Percentiles rank a stretch among this genome's conserved stretches.
These are phyloP conservation scores for Ptychadena robeensis DNA, from an alignment of 2,797 vertebrate species.

Conservation along the genomic window DNA sequence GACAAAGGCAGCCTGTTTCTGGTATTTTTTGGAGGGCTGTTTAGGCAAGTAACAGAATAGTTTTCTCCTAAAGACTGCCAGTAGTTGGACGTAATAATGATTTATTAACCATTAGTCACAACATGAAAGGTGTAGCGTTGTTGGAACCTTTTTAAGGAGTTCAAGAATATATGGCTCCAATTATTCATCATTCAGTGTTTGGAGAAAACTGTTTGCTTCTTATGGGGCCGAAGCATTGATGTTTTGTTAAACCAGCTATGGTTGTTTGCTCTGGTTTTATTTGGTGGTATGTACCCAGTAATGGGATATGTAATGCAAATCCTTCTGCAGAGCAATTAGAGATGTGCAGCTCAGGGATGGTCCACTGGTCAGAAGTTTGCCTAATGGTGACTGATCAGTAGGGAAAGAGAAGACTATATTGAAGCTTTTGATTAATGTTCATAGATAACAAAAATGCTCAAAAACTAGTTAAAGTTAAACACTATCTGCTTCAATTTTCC, in stretches of 20 bases:
- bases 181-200: background rate
- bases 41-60: slow-evolving; percentile 59
- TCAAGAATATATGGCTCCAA: slow-evolving; percentile 58
- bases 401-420: no score
- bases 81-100: slow-evolving; percentile 57
- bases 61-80: slow-evolving; percentile 38
- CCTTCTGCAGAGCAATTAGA: slow-evolving; percentile 29
- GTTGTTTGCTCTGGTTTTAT: slow-evolving; percentile 41
- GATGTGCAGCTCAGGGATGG: slow-evolving; percentile 65
- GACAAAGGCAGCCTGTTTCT: slow-evolving; percentile 62
- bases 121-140: slow-evolving; percentile 41
- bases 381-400: slow-evolving; percentile 69
- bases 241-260: slow-evolving; percentile 39
- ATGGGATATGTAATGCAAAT: slow-evolving; percentile 48
- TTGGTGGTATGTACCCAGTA: slow-evolving; percentile 36
- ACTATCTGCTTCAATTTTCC: no score
- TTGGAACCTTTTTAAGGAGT: slow-evolving; percentile 52
- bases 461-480: no score
- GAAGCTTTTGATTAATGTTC: no score
- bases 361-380: slow-evolving; percentile 70
- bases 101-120: slow-evolving; percentile 56
- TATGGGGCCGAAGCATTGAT: slow-evolving; percentile 35
- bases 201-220: slow-evolving; percentile 38
- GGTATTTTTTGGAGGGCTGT: slow-evolving; percentile 61
- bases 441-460: no score